Conservation (phyloP, 2,888 invertebrate species). For the Oeneis ivallda region DNA sequence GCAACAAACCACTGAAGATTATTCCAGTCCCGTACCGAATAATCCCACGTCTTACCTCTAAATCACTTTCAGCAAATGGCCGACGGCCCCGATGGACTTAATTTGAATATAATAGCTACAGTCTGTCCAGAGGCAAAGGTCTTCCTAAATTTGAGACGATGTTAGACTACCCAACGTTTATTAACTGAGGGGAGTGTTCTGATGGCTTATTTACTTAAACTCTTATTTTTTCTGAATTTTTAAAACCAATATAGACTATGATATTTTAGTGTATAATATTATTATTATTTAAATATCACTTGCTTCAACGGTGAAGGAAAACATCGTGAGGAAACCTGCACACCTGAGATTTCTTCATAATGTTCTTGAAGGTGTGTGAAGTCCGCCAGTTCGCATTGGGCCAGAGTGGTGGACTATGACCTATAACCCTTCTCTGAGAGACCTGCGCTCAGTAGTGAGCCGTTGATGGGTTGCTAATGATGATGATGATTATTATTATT, state of each 20-base stretch:
- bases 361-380: too few species aligned
- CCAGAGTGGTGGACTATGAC: too few species aligned
- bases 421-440: too few species aligned
- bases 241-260: too few species aligned
- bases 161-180: slow-evolving; percentile 39
- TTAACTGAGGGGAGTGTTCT: slow-evolving; percentile 43
- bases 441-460: too few species aligned
- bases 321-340: too few species aligned
- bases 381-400: too few species aligned
- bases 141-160: slow-evolving; percentile 35
- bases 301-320: too few species aligned
- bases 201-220: slow-evolving; percentile 16
- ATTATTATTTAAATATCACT: too few species aligned
- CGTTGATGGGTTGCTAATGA: too few species aligned
- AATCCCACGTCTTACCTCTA: slow-evolving; percentile 42
- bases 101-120: slow-evolving; percentile 44
- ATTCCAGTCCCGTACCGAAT: slow-evolving; percentile 37
- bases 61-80: slow-evolving; percentile 43
- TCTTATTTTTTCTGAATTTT: background rate
- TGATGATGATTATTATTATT: background rate
- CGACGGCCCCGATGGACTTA: slow-evolving; percentile 43
- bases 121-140: slow-evolving; percentile 37
- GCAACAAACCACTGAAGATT: slow-evolving; percentile 33
- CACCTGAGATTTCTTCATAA: too few species aligned
- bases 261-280: too few species aligned